A percentile compares a stretch with the other conserved stretches of the same genome.
Conservation (phyloP, 2,797 vertebrate genomes). For the Catamblyrhynchus diadema region DNA sequence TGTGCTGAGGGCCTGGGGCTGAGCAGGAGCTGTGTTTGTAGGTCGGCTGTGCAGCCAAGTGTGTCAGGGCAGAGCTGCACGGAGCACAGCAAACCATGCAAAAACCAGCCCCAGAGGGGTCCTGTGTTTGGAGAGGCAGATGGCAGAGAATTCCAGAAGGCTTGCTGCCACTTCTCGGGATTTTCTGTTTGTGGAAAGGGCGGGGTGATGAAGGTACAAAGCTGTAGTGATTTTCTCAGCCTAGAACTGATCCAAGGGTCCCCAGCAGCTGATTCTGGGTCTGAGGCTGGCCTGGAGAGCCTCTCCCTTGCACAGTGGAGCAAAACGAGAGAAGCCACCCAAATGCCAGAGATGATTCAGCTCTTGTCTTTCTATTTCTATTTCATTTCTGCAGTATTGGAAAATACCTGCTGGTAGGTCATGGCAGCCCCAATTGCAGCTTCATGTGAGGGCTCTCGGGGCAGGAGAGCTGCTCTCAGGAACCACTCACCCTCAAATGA, state of each 20-base stretch:
- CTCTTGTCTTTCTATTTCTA: not conserved
- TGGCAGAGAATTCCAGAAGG: not conserved
- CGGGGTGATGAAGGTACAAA: not conserved
- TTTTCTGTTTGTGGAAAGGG: not conserved
- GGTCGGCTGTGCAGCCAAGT: not conserved
- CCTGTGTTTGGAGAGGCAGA: not conserved
- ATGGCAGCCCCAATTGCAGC: not conserved
- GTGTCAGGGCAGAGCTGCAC: not conserved
- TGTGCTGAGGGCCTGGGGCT: not conserved
- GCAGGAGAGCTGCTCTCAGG: not conserved
- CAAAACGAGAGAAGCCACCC: not conserved
- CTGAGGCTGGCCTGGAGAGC: not conserved
- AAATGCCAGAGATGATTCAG: not conserved
- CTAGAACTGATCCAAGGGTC: not conserved
- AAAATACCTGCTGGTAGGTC: not conserved
- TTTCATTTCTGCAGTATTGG: not conserved
- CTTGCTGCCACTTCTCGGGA: not conserved
- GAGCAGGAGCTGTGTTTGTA: not conserved
- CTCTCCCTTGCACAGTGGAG: not conserved
- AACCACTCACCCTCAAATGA: not conserved
- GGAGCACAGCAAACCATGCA: not conserved
- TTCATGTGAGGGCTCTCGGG: accelerated
- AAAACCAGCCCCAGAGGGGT: accelerated
- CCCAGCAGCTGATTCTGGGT: not conserved
- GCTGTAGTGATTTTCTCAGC: not conserved